Base-by-base conservation (phyloP, 2,888 invertebrate genomes). In the Agrotis puta region DNA sequence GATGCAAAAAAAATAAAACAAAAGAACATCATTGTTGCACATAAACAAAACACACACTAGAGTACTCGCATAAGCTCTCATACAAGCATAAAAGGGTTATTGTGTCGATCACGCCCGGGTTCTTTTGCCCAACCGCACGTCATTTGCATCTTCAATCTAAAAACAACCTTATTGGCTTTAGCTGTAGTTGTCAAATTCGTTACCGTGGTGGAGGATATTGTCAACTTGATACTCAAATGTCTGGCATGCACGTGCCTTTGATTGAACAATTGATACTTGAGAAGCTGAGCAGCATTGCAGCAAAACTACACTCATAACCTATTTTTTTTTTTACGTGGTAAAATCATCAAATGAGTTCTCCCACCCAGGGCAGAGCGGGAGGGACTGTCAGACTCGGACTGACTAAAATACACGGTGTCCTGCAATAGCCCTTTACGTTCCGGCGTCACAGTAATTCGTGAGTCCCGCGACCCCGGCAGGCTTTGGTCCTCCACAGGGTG, bases 71-170 rank as follows among this genome's bases (percentile, higher is more conserved):
- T 47, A 70, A 77, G 58, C 65, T 64, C 64, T 51, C 57, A 45
- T 24, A 20, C 14, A n/a, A 24, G 61, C 47, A 58, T 62, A 70
- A 39, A 75, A 65, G 45, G 51, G 64, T 65, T 75, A 70, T 79
- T 79, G 80, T 79, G 22, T 75, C 27, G 54, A 68, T 71, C 79
- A 79, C 76, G 79, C 9, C 67, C 64, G 18, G 7, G 39, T 56
- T n/a, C 64, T 68, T 65, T 64, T 24, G 7, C 14, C n/a, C 16
- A 20, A 51, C 64, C 58, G 5, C 74, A 54, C 20, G 43, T 16
- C 56, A 50, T 3, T 20, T 7, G 16, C 9, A 14, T 20, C 24
- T 33, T 39, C n/a, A 14, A n/a, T 2, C 39, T 0, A 72, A 72
- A 64, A 57, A 39, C 7, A 13, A 9, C 51, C 39, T 47, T 72